phyloP scores from a whole-genome alignment of 2,113 vertebrate species.

The Paedocypris sp. region DNA sequence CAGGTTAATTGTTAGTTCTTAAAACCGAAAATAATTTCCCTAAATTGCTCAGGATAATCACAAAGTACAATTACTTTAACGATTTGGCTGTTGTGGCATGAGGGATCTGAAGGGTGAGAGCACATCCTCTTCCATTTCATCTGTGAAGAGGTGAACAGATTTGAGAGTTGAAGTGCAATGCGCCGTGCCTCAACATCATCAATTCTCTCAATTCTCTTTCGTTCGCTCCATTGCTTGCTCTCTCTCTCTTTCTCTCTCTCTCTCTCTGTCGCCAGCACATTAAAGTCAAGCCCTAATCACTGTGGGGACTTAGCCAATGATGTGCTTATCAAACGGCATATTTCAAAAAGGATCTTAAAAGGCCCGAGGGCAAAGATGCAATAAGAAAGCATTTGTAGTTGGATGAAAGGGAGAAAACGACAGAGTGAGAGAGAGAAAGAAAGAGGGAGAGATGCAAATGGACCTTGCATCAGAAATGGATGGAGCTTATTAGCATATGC shows the following conservation, averaged over 20 bases:
- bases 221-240: conserved; percentile 6
- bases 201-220: neutral
- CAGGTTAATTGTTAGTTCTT: neutral
- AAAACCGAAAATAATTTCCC: neutral
- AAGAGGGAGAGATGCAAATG: conserved; percentile 51
- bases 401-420: conserved; percentile 61
- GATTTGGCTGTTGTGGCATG: neutral
- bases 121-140: neutral
- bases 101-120: neutral
- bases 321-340: conserved; percentile 75
- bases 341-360: conserved; percentile 73
- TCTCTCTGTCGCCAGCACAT: conserved; percentile 47
- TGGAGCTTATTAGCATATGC: conserved; percentile 61
- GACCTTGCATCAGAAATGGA: conserved; percentile 66
- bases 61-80: conserved; percentile 1
- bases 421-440: conserved; percentile 4
- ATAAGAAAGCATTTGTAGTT: conserved; percentile 70
- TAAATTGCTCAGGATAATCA: neutral
- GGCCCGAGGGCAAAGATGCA: conserved; percentile 66
- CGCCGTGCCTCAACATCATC: neutral
- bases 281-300: conserved; percentile 67
- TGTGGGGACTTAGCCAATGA: conserved; percentile 65
- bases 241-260: conserved; percentile 11
- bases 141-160: conserved; percentile 2
- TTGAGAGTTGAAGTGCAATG: conserved; percentile 1